phyloP scores from a whole-genome alignment of 2,797 vertebrate genomes.

The Alosa sapidissima region DNA sequence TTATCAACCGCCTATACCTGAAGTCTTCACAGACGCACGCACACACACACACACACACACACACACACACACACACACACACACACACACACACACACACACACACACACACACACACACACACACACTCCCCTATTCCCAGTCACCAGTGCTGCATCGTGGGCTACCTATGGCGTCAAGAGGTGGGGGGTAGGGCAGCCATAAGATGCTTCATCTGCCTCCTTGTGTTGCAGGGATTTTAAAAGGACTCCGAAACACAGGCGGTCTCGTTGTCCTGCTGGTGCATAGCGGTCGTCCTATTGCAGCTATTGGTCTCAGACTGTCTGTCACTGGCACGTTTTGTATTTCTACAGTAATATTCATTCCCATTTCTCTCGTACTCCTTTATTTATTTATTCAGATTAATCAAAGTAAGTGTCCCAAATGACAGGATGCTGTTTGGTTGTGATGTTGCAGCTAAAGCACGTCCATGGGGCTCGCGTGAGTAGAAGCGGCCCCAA shows the following conservation, averaged over 20 bases:
- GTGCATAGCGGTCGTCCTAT: too few species aligned
- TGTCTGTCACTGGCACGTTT: too few species aligned
- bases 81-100: background rate
- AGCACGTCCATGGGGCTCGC: slow-evolving; percentile 34
- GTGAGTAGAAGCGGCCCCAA: background rate
- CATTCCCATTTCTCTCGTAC: too few species aligned
- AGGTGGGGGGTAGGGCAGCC: slow-evolving; percentile 37
- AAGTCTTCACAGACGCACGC: background rate
- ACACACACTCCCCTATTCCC: background rate
- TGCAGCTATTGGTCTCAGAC: too few species aligned
- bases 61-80: slow-evolving; percentile 10
- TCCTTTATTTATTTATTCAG: too few species aligned
- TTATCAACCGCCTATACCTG: slow-evolving; percentile 44
- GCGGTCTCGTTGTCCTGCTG: background rate
- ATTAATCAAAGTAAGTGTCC: background rate
- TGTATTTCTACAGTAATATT: too few species aligned
- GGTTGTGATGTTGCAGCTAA: slow-evolving; percentile 31
- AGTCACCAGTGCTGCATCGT: slow-evolving; percentile 42
- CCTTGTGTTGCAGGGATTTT: background rate
- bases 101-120: background rate
- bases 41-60: too few species aligned
- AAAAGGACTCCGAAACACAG: background rate
- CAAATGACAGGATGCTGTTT: background rate
- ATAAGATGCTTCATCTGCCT: slow-evolving; percentile 38
- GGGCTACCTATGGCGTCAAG: slow-evolving; percentile 47